Evolutionary conservation across 2,797 vertebrate species (phyloP), one percentile per base, ranked within the genome.

Genomic region (Loriculus beryllinus): DNA sequence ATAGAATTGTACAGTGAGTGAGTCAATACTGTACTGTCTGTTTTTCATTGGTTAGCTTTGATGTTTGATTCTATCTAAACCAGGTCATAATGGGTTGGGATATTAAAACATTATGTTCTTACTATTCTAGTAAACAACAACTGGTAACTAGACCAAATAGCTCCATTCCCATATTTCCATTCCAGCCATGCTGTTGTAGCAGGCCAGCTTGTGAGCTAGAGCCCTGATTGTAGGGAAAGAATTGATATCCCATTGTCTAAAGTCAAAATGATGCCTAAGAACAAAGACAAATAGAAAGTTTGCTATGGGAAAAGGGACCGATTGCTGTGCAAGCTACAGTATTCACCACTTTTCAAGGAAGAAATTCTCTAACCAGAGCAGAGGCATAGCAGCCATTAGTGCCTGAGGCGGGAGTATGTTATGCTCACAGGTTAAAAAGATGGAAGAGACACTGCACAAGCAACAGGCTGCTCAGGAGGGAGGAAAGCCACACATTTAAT

Each of bases 61-160:
- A 95, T 94, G 92, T 83, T 96, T 94, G 89, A 84, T 79, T 92
- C 42, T 90, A 95, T 96, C 92, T 94, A 94, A 96, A 68, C 37
- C 89, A 85, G 93, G 90, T 93, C 93, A 91, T 92, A 95, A 96
- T 71, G 60, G 68, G 26, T 65, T 91, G 42, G 67, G 85, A 93
- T 86, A 95, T 96, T 86, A 85, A 96, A 96, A 96, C 79, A 94
- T 75, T 52, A 90, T 96, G 83, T 93, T 95, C 92, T 93, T 96
- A 77, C 71, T 93, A 82, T 92, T 84, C 71, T 86, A 91, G 94
- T 90, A 94, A 93, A 93, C 68, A 94, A 79, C 28, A 96, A 95
- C 31, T 74, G 88, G 80, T 86, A 90, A 96, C 90, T 81, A 92
- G 62, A 65, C 63, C 51, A 91, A 97, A 93, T 11, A 65, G 47